Conservation (phyloP, 2,888 invertebrate genomes). For the Laothoe populi region DNA sequence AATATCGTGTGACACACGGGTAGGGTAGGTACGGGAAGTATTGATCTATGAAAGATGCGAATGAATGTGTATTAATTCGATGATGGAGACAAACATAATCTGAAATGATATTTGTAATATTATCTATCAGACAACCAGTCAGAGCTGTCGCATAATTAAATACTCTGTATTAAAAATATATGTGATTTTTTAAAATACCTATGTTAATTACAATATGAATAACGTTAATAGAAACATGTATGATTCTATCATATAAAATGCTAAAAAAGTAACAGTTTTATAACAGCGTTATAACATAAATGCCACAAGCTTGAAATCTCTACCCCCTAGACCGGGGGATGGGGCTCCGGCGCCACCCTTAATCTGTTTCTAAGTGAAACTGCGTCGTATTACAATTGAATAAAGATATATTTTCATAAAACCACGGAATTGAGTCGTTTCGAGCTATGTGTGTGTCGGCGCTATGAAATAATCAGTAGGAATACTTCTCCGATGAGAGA, state of each 20-base stretch:
- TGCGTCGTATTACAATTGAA: constrained; percentile 22
- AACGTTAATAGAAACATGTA: no score
- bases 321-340: constrained; percentile 40
- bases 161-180: no score
- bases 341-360: constrained; percentile 55
- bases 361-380: constrained; percentile 36
- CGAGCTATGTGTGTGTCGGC: constrained; percentile 60
- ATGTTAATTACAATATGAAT: no score
- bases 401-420: constrained; percentile 42
- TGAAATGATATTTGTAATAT: no score
- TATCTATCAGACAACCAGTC: no score
- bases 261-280: neutral
- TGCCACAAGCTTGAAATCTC: neutral
- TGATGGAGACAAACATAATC: no score
- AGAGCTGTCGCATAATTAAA: no score
- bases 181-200: no score
- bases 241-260: neutral
- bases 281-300: neutral
- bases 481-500: constrained; percentile 41
- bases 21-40: neutral
- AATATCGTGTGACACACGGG: no score
- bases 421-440: constrained; percentile 57
- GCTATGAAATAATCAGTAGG: constrained; percentile 79
- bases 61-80: no score
- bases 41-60: neutral